Evolutionary conservation across 2,888 invertebrate species (phyloP).

Genomic region (Cylindroiulus punctatus): DNA sequence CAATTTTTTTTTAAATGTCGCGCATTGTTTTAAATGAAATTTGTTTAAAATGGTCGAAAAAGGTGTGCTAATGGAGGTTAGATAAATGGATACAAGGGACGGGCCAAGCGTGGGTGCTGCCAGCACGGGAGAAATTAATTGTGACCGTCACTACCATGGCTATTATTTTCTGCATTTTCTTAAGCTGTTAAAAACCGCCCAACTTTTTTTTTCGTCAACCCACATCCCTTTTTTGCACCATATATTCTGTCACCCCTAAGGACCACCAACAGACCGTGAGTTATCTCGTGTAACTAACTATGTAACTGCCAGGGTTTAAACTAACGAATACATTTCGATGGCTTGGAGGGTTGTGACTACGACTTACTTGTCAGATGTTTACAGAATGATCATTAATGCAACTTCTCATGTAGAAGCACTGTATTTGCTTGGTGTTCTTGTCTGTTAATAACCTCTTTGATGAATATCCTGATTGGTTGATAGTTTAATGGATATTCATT

Average conservation of each 20-base stretch:
- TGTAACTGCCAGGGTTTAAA: not conserved
- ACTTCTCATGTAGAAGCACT: no score
- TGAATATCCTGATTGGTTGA: no score
- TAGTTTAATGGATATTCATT: no score
- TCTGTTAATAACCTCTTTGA: no score
- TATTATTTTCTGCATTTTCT: slow-evolving; percentile 50
- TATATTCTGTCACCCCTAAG: slow-evolving; percentile 22
- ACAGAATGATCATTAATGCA: no score
- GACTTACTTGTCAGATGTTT: no score
- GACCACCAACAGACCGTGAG: slow-evolving; percentile 50
- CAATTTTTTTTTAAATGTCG: not conserved
- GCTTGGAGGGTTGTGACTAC: not conserved
- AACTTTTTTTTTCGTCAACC: not conserved
- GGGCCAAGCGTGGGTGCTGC: slow-evolving; percentile 45
- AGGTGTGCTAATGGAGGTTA: slow-evolving; percentile 44
- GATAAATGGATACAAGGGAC: slow-evolving; percentile 18
- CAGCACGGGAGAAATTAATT: slow-evolving; percentile 44
- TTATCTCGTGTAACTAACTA: slow-evolving; percentile 11
- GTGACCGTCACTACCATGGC: slow-evolving; percentile 39
- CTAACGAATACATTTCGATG: not conserved
- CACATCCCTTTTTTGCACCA: slow-evolving; percentile 38
- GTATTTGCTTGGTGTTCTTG: no score
- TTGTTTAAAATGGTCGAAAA: not conserved
- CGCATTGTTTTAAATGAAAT: not conserved
- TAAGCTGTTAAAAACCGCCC: not conserved